Evolutionary conservation across 2,797 vertebrate genomes (phyloP).

Genomic region (Myotis daubentonii): DNA sequence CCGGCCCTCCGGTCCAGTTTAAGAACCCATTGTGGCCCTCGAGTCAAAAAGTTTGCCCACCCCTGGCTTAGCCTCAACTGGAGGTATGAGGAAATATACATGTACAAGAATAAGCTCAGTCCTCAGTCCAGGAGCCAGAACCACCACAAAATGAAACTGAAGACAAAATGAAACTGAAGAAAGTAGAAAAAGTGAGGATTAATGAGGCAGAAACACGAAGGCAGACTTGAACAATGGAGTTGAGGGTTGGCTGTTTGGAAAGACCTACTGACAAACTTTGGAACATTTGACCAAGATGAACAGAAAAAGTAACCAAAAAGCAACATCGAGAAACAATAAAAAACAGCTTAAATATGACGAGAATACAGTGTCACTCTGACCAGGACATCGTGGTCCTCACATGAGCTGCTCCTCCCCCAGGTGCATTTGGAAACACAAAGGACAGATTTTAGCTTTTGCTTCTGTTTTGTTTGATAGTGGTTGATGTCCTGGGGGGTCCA

Average conservation of each 20-base stretch:
- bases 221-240: background rate
- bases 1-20: no score
- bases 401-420: background rate
- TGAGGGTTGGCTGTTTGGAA: background rate
- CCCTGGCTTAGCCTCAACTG: background rate
- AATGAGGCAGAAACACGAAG: background rate
- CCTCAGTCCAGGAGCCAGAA: background rate
- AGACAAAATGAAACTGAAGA: background rate
- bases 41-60: no score
- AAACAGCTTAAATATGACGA: no score
- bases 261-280: background rate
- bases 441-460: no score
- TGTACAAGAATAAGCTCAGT: background rate
- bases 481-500: background rate
- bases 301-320: background rate
- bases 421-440: rapidly evolving
- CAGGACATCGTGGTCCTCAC: rapidly evolving
- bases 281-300: background rate
- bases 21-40: no score
- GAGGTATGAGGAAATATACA: rapidly evolving
- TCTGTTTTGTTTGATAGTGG: background rate
- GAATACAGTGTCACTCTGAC: rapidly evolving
- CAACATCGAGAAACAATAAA: background rate
- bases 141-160: background rate
- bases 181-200: background rate